These are phyloP conservation scores for Lophochroa leadbeateri DNA, from an alignment of 2,113 vertebrate species.

Conservation along the genomic window DNA sequence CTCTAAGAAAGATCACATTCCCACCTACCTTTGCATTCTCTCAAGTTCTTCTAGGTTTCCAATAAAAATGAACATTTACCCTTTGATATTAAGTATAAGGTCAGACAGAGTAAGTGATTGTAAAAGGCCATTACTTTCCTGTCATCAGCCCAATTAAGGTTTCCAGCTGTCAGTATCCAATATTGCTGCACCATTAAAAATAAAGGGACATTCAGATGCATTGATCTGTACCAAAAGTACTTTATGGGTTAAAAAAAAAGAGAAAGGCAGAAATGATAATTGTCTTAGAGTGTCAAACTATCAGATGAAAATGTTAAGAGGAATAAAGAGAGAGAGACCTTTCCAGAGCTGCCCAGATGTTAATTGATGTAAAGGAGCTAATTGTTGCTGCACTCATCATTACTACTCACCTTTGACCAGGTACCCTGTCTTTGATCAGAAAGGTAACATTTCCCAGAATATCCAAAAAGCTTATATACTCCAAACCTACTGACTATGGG, in stretches of 20 bases:
- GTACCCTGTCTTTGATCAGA: not conserved
- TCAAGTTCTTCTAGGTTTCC: not conserved
- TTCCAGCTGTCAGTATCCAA: constrained; percentile 76
- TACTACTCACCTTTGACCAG: not conserved
- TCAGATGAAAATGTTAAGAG: constrained; percentile 56
- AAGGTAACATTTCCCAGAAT: not conserved
- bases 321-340: constrained; percentile 3
- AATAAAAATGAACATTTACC: constrained; percentile 54
- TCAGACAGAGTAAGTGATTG: constrained; percentile 61
- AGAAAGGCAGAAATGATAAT: constrained; percentile 52
- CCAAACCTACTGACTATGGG: not conserved
- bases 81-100: constrained; percentile 74
- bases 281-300: constrained; percentile 51
- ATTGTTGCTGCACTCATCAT: not conserved
- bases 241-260: constrained; percentile 4
- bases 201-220: constrained; percentile 66
- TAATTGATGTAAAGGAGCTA: not conserved
- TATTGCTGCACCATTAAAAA: constrained; percentile 58
- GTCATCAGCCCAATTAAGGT: constrained; percentile 76
- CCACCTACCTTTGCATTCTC: not conserved
- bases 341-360: not conserved
- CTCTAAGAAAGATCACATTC: not conserved
- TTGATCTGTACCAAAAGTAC: constrained; percentile 73
- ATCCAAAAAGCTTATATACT: not conserved
- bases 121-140: constrained; percentile 67